These are phyloP conservation scores for Ardeotis arabs DNA, from an alignment of 2,113 vertebrate genomes.

Conservation along the genomic window DNA sequence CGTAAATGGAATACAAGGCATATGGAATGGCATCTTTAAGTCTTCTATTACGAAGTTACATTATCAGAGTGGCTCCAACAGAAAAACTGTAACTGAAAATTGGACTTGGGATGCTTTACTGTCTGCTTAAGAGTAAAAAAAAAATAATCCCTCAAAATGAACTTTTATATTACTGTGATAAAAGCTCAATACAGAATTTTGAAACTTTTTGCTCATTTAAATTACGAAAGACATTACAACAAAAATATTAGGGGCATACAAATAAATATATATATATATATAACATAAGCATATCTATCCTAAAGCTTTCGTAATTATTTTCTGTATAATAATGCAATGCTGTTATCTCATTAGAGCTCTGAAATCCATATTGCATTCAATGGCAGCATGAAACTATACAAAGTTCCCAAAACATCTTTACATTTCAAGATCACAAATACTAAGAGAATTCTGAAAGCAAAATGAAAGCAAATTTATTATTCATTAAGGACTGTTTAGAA, in stretches of 20 bases:
- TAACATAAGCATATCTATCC: neutral
- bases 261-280: neutral
- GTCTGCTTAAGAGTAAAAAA: neutral
- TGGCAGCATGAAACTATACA: neutral
- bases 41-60: neutral
- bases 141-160: rapidly evolving
- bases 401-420: neutral
- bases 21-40: neutral
- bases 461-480: neutral
- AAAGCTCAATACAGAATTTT: neutral
- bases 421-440: neutral
- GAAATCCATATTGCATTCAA: neutral
- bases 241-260: neutral
- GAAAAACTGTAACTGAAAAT: neutral
- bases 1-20: neutral
- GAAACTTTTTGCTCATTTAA: neutral
- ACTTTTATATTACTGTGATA: neutral
- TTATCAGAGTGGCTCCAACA: neutral
- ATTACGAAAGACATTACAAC: neutral
- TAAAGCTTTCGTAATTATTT: neutral
- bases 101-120: neutral
- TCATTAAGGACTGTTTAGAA: neutral
- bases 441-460: neutral
- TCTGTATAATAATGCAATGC: neutral
- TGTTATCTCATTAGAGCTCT: neutral